Evolutionary conservation across 2,113 vertebrate species (phyloP), one percentile per base, ranked within the genome.

Genomic region (Onychostruthus taczanowskii): DNA sequence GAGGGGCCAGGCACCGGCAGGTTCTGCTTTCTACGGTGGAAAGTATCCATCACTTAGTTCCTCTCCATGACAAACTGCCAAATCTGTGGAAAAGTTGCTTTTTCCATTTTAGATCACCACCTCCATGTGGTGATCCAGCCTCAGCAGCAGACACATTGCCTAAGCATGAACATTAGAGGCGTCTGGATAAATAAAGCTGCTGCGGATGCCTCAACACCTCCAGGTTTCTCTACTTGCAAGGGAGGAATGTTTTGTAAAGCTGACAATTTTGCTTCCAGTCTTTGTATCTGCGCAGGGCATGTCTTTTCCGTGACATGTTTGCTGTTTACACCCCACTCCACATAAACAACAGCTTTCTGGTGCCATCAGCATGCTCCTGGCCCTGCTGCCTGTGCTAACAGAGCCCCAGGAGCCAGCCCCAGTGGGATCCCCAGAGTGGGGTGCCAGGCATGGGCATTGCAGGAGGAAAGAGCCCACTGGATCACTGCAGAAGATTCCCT

Each of bases 91-190:
- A 90, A 91, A 96, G 94, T 90, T 92, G 49, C 30, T 9, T 89
- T 96, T 97, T 97, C 98, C 97, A 93, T 97, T 97, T 98, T 97
- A 70, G 87, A 84, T 84, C 79, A 84, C 87, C 79, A 84, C 96
- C 94, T 98, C 97, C 96, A 78, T 96, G 97, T 96, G 97, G 92
- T 96, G 97, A 94, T 96, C 72, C 76, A 88, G 93, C 69, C 82
- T 95, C 39, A 3, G 96, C 89, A 78, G 95, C 91, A 95, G 96
- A 95, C 94, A 95, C 95, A 88, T 44, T 58, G 93, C 79, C 82
- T 89, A 68, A 50, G 94, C 93, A 94, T 93, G 93, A 72, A 95
- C 59, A n/a, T 94, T 94, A 87, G 90, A 96, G 95, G 96, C 50
- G 89, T 89, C 93, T 89, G 94, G 90, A 91, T 96, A 95, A 97